Conservation (phyloP, 2,797 vertebrate species). For the Microchirus variegatus region DNA sequence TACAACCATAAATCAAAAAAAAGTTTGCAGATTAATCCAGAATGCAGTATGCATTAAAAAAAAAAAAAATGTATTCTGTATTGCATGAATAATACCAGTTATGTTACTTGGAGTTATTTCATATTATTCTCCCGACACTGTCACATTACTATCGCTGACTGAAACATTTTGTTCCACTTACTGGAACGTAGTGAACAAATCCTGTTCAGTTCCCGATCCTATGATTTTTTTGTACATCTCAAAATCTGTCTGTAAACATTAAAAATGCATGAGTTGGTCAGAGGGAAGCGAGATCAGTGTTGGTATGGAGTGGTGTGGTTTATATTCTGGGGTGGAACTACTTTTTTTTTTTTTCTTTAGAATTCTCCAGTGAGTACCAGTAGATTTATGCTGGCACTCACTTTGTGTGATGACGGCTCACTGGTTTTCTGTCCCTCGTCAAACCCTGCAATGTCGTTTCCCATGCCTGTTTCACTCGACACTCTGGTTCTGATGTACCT, state of each 20-base stretch:
- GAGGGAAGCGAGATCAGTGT: slow-evolving; percentile 3
- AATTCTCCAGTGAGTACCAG: not conserved
- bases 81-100: not conserved
- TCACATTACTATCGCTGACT: not conserved
- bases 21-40: not conserved
- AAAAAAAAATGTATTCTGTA: not conserved
- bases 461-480: not conserved
- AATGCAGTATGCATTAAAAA: not conserved
- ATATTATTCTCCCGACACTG: not conserved
- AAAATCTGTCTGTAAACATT: slow-evolving; percentile 18
- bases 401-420: not conserved
- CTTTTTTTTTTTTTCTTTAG: slow-evolving; percentile 1
- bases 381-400: not conserved
- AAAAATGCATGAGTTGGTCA: slow-evolving; percentile 16
- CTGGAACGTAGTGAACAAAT: not conserved
- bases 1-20: slow-evolving; percentile 6
- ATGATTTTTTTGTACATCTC: slow-evolving; percentile 3
- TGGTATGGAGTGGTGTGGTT: slow-evolving; percentile 3
- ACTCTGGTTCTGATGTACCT: not conserved
- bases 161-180: not conserved
- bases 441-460: not conserved
- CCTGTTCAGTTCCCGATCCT: not conserved
- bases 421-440: not conserved
- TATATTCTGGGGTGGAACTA: slow-evolving; percentile 1
- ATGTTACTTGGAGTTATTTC: not conserved